Percentiles rank a stretch among this genome's conserved stretches.
Conservation (phyloP, 2,113 vertebrate species). For the Lanius ludovicianus region DNA sequence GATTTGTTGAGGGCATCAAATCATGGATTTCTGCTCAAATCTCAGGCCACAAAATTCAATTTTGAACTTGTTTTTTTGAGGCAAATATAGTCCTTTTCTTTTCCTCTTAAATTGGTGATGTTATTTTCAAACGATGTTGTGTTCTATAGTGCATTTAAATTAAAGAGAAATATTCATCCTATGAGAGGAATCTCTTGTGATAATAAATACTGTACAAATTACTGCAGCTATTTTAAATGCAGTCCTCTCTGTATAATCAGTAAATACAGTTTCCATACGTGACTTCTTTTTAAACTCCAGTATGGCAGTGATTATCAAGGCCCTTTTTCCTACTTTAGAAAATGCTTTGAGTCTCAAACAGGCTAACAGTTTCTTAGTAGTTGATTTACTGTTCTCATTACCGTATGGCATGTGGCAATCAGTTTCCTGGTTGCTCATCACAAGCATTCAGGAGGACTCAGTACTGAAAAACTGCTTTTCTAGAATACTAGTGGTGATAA, state of each 20-base stretch:
- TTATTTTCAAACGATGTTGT: neutral
- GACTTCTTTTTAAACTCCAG: neutral
- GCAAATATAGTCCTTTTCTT: neutral
- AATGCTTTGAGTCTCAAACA: neutral
- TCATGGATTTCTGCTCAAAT: neutral
- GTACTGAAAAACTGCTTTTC: neutral
- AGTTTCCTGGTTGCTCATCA: neutral
- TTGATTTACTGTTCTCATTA: neutral
- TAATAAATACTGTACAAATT: neutral
- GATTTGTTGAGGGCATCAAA: neutral
- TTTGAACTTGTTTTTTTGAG: neutral
- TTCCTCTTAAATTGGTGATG: neutral
- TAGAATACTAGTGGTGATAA: neutral
- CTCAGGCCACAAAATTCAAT: neutral
- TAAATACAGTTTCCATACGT: neutral
- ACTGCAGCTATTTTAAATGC: slow-evolving; percentile 7
- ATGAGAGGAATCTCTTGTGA: neutral
- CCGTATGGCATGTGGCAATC: neutral
- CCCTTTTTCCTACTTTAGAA: neutral
- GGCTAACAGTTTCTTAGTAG: neutral
- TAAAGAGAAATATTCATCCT: neutral
- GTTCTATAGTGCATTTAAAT: neutral
- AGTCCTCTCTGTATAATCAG: neutral
- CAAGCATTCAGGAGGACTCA: neutral
- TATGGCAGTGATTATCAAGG: neutral